Evolutionary conservation across 2,888 invertebrate genomes (phyloP).

Genomic region (Danaus chrysippus): DNA sequence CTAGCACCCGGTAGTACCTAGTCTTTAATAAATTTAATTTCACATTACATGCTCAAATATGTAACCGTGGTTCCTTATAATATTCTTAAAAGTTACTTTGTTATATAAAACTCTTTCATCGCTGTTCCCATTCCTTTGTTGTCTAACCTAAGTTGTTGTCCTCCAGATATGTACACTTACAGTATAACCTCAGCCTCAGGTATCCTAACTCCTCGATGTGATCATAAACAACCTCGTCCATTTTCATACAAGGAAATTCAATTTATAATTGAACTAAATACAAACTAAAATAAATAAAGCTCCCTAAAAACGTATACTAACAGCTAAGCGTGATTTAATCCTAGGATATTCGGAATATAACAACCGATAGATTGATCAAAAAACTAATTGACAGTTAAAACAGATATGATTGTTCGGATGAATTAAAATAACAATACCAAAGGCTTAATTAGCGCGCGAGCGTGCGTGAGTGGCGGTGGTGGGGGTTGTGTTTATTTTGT

Average conservation of each 20-base stretch:
- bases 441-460: slow-evolving; percentile 8
- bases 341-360: slow-evolving; percentile 2
- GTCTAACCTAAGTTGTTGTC: slow-evolving; percentile 31
- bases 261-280: slow-evolving; percentile 10
- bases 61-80: slow-evolving; percentile 37
- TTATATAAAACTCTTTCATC: slow-evolving; percentile 23
- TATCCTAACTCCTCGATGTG: slow-evolving; percentile 3
- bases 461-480: not conserved
- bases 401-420: slow-evolving; percentile 23
- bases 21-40: slow-evolving; percentile 36
- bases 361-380: slow-evolving; percentile 9
- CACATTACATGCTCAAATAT: slow-evolving; percentile 39
- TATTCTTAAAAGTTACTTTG: slow-evolving; percentile 44
- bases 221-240: slow-evolving; percentile 7
- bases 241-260: slow-evolving; percentile 16
- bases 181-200: not conserved
- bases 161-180: slow-evolving; percentile 48
- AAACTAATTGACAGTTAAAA: slow-evolving; percentile 28
- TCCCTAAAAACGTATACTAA: slow-evolving; percentile 9
- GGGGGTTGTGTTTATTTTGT: not conserved
- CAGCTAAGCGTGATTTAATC: slow-evolving; percentile 12
- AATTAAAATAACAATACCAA: slow-evolving; percentile 8
- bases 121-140: slow-evolving; percentile 9
- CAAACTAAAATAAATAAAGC: slow-evolving; percentile 20
- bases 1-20: not conserved